Conservation (phyloP, 2,113 vertebrate species). For the Chamaea fasciata region DNA sequence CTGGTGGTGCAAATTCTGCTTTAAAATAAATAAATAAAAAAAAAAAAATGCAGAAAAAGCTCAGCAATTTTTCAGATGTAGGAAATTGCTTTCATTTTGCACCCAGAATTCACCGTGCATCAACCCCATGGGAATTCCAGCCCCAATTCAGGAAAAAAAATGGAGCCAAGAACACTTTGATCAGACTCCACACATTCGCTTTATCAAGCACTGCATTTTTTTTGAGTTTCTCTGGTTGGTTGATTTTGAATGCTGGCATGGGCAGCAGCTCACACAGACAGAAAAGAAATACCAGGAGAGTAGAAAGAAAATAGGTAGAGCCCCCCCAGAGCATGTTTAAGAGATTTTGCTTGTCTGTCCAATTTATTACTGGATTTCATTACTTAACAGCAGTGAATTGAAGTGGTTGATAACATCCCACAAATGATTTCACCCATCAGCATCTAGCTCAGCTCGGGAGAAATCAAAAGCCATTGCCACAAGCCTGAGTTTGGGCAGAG, state of each 20-base stretch:
- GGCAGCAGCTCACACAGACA: background rate
- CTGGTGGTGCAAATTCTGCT: background rate
- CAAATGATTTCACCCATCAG: slow-evolving; percentile 7
- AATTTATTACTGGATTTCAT: slow-evolving; percentile 34
- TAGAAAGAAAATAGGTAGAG: slow-evolving; percentile 17
- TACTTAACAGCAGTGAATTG: slow-evolving; percentile 32
- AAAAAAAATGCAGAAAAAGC: background rate
- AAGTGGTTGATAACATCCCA: slow-evolving; percentile 13
- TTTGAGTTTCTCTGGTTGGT: background rate
- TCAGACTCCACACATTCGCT: background rate
- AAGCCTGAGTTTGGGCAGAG: background rate
- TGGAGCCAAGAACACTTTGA: background rate
- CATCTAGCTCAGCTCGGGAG: background rate
- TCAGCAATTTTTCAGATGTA: background rate
- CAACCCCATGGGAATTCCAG: background rate
- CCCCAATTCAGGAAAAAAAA: background rate
- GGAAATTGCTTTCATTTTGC: background rate
- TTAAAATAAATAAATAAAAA: background rate
- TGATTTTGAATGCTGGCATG: background rate
- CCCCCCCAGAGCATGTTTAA: background rate
- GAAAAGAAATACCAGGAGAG: background rate
- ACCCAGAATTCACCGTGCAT: background rate
- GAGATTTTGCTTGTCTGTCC: slow-evolving; percentile 31
- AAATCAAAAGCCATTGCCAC: background rate
- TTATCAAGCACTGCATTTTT: background rate